These are phyloP conservation scores for Araneus ventricosus DNA, from an alignment of 1,140 invertebrate species.

Conservation along the genomic window DNA sequence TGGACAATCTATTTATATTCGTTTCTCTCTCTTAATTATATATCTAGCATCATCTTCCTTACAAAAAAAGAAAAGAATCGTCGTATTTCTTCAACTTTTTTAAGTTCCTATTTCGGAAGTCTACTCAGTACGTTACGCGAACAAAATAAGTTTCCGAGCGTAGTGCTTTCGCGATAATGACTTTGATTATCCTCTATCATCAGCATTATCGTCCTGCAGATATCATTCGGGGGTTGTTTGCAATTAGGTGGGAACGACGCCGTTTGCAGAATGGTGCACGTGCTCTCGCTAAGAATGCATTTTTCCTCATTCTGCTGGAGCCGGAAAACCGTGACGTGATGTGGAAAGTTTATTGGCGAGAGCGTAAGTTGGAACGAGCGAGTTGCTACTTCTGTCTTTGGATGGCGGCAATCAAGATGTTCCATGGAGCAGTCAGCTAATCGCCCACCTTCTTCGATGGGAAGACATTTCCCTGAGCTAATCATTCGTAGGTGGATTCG, in stretches of 20 bases:
- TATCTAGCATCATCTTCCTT: no score
- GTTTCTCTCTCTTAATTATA: no score
- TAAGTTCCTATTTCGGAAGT: no score
- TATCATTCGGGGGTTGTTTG: constrained; percentile 6
- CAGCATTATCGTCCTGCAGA: background rate
- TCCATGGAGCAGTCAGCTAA: background rate
- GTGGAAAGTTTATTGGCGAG: background rate
- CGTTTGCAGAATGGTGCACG: constrained; percentile 24
- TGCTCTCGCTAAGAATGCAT: background rate
- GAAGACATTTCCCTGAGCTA: background rate
- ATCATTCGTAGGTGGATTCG: background rate
- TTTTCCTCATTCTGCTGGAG: background rate
- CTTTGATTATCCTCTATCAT: constrained; percentile 7
- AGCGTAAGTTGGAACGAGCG: background rate
- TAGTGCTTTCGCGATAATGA: background rate
- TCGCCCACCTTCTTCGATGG: background rate
- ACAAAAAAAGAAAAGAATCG: no score
- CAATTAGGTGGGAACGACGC: background rate
- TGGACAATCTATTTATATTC: no score
- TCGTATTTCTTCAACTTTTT: no score
- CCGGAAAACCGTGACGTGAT: background rate
- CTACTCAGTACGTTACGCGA: no score
- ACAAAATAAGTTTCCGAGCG: background rate
- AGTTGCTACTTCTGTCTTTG: background rate
- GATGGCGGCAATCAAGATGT: background rate